Evolutionary conservation across 2,113 vertebrate species (phyloP), one percentile per base, ranked within the genome.

Genomic region (Festucalex cinctus): DNA sequence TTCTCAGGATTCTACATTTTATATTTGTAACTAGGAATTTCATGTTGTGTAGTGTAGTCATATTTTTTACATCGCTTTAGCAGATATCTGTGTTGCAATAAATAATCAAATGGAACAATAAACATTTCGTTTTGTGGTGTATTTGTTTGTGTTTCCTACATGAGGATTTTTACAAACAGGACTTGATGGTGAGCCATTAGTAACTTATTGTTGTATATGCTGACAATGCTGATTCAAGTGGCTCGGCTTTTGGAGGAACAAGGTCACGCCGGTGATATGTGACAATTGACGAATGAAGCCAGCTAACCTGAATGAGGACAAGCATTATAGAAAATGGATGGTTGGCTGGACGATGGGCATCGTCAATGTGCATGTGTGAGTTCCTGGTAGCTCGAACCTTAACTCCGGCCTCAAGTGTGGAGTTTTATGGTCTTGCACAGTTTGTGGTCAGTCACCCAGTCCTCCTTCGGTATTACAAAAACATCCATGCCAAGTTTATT

Each of bases 1-100:
- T 51, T 51, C 48, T 49, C 81, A 86, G 77, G 83, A 86, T 77
- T 83, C 79, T 73, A 32, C 73, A 57, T 70, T 84, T 76, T 81
- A 73, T 82, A 71, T 49, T 49, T 85, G 65, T 83, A 78, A 71
- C 46, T 66, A 14, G 51, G 2, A 57, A 79, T 78, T 85, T 83
- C 84, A 73, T 69, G 70, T 70, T 66, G 63, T 76, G 63, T 61
- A 16, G 70, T 44, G 43, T 13, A 80, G 44, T 58, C 76, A 8
- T 62, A 59, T 54, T 70, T 69, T 64, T 44, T 48, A 71, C 37
- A n/a, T n/a, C 70, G 53, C 72, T 41, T 48, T 75, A 69, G 66
- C 53, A 60, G 62, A 75, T 71, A 65, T 64, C 46, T 80, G 37
- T 77, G 35, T 80, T 68, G 63, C 51, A 69, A 51, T 54, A 78